phyloP scores from a whole-genome alignment of 2,113 vertebrate genomes.

The cat (Felis catus) region DNA sequence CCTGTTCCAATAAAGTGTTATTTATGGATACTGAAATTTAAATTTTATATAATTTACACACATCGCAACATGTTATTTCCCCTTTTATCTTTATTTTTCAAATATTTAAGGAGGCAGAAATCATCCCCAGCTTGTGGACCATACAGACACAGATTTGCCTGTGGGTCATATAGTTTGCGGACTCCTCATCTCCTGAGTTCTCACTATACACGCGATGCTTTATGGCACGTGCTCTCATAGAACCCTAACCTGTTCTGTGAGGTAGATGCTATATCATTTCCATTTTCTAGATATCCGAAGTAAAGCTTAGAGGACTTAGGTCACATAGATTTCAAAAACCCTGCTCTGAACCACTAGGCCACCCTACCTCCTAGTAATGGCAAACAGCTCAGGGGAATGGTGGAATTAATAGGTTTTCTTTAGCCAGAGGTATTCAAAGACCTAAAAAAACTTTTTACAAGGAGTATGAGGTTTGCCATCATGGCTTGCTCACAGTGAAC shows the following conservation, averaged over 20 bases:
- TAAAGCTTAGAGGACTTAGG: background rate
- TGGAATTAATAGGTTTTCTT: background rate
- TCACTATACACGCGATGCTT: background rate
- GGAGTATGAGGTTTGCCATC: background rate
- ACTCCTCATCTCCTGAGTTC: background rate
- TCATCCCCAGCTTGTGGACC: background rate
- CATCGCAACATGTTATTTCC: background rate
- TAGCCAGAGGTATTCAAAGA: background rate
- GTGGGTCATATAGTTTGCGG: background rate
- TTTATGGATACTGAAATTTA: background rate
- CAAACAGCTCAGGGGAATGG: background rate
- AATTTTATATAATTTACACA: background rate
- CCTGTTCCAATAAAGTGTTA: background rate
- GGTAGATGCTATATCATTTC: background rate
- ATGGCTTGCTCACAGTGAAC: background rate
- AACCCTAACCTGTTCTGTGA: background rate
- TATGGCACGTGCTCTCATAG: no score
- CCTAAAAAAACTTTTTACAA: background rate
- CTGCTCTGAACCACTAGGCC: background rate
- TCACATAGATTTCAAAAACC: background rate
- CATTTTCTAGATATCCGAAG: background rate
- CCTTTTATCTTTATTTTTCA: background rate
- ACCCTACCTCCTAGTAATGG: background rate
- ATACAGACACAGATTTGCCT: background rate
- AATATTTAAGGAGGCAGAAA: background rate